Evolutionary conservation across 2,888 invertebrate species (phyloP), one percentile per base, ranked within the genome.

Genomic region (Tenthredo scrophulariae): DNA sequence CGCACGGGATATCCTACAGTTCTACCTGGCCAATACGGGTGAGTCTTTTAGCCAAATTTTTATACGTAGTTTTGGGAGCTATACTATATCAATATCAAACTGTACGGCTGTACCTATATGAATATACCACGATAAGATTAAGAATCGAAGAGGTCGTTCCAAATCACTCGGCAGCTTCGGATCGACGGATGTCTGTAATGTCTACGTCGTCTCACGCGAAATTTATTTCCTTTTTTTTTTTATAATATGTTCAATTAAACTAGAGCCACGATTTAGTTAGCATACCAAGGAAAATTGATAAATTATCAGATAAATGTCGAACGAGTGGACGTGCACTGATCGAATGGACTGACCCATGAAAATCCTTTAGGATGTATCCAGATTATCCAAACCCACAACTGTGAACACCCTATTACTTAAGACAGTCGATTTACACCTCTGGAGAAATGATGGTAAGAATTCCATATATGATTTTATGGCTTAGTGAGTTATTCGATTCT

Each of bases 21-120:
- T 87, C 94, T 97, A 90, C 97, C 96, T 86, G 95, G 97, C 88
- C 97, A 97, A 93, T 97, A 97, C 92, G 97, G 97, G 97, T 97
- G 94, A 97, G 97, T 96, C 87, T 83, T 67, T 67, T n/a, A 22
- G 5, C 2, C 7, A 22, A 29, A 37, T 83, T 26, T 40, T 46
- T 86, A n/a, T 40, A 80, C 37, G 58, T 80, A 80, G 79, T 80
- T 62, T 80, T 80, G n/a, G 40, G 62, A 80, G 58, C 58, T 58
- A 62, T 29, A 37, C 40, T 58, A 62, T 18, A 37, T 22, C 13
- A 62, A 58, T 18, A 75, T 40, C 9, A 15, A 22, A 80, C 58
- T 77, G 13, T 33, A 54, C 54, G 29, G 46, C 22, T 18, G 46
- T 9, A n/a, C n/a, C n/a, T n/a, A 18, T 50, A 80, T 37, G 37